phyloP scores from a whole-genome alignment of 1,140 invertebrate species.

The Eubasilissa regina region DNA sequence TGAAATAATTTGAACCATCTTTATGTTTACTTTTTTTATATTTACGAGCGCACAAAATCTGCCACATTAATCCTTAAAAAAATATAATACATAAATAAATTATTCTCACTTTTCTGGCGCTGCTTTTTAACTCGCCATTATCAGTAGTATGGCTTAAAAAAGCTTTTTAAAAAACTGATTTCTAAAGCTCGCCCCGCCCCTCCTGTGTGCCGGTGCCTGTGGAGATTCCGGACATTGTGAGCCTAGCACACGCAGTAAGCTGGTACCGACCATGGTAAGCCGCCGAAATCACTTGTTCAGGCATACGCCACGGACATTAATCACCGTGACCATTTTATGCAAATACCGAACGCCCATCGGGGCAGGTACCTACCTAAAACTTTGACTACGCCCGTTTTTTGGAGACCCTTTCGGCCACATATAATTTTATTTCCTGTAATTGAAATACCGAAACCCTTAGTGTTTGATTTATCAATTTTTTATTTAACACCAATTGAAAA shows the following conservation, averaged over 20 bases:
- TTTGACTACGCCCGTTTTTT: conserved; percentile 14
- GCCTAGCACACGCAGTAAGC: conserved; percentile 2
- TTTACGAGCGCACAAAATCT: too few relatives aligned
- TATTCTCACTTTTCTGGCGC: conserved; percentile 7
- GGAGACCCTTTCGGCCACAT: neutral
- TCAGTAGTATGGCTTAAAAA: conserved; percentile 39
- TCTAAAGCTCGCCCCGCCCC: conserved; percentile 22
- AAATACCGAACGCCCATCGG: conserved; percentile 33
- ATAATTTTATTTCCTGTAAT: conserved; percentile 17
- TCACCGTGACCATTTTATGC: conserved; percentile 45
- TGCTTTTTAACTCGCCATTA: conserved; percentile 30
- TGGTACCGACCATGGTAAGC: conserved; percentile 27
- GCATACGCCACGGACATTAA: conserved; percentile 40
- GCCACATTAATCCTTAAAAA: conserved; percentile 12
- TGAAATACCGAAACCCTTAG: conserved; percentile 8
- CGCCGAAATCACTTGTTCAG: conserved; percentile 43
- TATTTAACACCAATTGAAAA: conserved; percentile 1
- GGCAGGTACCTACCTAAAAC: neutral
- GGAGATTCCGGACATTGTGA: neutral
- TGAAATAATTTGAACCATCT: too few relatives aligned
- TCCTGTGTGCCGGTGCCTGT: conserved; percentile 3
- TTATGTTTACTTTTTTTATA: too few relatives aligned
- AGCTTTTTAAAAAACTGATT: conserved; percentile 32
- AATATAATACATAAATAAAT: conserved; percentile 18
- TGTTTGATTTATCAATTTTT: conserved; percentile 4